Evolutionary conservation across 2,797 vertebrate species (phyloP).

Genomic region (Xerus rutilus): DNA sequence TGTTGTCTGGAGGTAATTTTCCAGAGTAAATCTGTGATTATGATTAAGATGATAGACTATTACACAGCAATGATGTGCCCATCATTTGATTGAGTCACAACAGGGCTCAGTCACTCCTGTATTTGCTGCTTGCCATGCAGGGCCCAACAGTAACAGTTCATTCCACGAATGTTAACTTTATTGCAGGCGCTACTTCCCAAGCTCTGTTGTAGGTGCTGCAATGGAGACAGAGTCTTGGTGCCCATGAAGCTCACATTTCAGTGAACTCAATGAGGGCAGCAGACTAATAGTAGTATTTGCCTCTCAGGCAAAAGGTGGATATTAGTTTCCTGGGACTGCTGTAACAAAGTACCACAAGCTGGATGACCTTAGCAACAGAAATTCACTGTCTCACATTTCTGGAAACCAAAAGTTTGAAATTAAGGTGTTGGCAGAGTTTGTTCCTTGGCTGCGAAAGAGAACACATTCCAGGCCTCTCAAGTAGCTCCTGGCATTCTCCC

Average conservation of each 20-base stretch:
- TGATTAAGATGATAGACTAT: background rate
- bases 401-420: background rate
- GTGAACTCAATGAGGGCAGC: background rate
- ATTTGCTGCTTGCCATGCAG: background rate
- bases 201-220: background rate
- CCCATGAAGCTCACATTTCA: background rate
- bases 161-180: background rate
- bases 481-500: background rate
- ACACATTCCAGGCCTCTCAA: background rate
- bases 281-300: background rate
- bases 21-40: background rate
- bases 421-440: background rate
- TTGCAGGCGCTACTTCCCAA: background rate
- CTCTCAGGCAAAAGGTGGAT: background rate
- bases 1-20: slow-evolving; percentile 28
- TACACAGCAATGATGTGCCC: background rate
- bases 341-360: background rate
- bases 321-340: background rate
- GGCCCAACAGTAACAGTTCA: background rate
- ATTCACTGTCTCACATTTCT: background rate
- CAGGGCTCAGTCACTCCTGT: background rate
- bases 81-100: background rate
- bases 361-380: background rate
- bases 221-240: background rate
- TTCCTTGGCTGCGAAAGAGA: background rate